A percentile compares a stretch with the other conserved stretches of the same genome.
Conservation (phyloP, 1,140 invertebrate species). For the Drosophila quadrilineata region DNA sequence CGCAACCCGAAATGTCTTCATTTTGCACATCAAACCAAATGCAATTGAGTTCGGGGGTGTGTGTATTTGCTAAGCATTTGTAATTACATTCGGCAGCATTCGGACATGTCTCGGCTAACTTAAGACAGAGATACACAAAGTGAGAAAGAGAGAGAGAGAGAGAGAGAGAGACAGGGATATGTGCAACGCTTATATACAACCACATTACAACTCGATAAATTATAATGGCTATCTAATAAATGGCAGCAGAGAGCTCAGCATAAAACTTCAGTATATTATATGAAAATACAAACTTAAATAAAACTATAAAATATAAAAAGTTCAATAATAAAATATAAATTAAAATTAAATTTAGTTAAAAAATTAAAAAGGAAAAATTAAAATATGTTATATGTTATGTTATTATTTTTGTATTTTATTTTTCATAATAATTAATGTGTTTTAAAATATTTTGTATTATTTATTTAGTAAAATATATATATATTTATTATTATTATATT, state of each 20-base stretch:
- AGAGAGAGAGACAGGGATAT: not conserved
- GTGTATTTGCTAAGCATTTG: conserved; percentile 60
- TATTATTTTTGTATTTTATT: not conserved
- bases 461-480: not conserved
- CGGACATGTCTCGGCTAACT: conserved; percentile 44
- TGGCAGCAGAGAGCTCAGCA: no score
- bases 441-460: no score
- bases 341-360: no score
- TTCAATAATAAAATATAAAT: no score
- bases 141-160: no score
- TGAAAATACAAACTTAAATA: no score
- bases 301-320: no score
- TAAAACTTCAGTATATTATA: no score
- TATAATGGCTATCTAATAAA: conserved; percentile 40
- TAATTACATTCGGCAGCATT: conserved; percentile 74
- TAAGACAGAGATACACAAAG: conserved; percentile 7
- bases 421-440: no score
- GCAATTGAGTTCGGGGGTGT: conserved; percentile 44
- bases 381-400: no score
- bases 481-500: no score
- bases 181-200: conserved; percentile 34
- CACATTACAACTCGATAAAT: conserved; percentile 51
- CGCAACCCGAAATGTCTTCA: conserved; percentile 74
- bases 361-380: no score
- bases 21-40: conserved; percentile 75